phyloP scores from a whole-genome alignment of 2,113 vertebrate species.

The Neodontobutis hainanensis region DNA sequence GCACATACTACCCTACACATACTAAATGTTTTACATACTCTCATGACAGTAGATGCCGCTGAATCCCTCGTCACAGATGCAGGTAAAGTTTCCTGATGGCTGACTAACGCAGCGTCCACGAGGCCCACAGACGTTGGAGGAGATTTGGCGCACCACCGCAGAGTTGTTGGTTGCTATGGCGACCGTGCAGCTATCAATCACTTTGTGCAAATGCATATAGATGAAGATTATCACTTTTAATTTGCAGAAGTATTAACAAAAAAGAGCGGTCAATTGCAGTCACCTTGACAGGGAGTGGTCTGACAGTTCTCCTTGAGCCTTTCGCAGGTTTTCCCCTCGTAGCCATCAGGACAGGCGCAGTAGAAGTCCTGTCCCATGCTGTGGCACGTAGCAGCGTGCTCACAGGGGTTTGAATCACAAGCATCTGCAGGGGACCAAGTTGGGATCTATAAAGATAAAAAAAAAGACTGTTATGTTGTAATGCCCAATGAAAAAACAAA shows the following conservation, averaged over 20 bases:
- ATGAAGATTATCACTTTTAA: not conserved
- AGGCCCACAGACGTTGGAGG: conserved; percentile 89
- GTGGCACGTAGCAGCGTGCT: conserved; percentile 89
- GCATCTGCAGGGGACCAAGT: conserved; percentile 70
- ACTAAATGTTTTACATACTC: conserved; percentile 74
- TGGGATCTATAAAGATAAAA: conserved; percentile 76
- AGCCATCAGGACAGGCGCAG: conserved; percentile 91
- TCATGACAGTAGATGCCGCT: conserved; percentile 95
- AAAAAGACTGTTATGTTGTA: not conserved
- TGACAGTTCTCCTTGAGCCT: conserved; percentile 85
- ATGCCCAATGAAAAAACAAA: not conserved
- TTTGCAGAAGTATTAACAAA: accelerated
- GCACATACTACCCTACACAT: too few relatives aligned
- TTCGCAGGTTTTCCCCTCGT: conserved; percentile 91
- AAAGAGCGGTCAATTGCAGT: accelerated
- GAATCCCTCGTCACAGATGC: conserved; percentile 90
- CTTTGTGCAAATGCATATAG: conserved; percentile 63
- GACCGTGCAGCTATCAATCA: conserved; percentile 92
- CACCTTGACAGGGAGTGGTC: conserved; percentile 88
- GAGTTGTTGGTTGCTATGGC: conserved; percentile 83
- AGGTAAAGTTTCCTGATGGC: conserved; percentile 91
- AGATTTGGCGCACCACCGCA: conserved; percentile 77
- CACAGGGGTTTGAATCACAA: conserved; percentile 91
- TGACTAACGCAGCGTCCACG: conserved; percentile 90
- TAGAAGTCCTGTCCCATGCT: conserved; percentile 90